Percentiles rank a stretch among this genome's conserved stretches.
Conservation (phyloP, 1,140 invertebrate genomes). For the Philotrypesis tridentata region DNA sequence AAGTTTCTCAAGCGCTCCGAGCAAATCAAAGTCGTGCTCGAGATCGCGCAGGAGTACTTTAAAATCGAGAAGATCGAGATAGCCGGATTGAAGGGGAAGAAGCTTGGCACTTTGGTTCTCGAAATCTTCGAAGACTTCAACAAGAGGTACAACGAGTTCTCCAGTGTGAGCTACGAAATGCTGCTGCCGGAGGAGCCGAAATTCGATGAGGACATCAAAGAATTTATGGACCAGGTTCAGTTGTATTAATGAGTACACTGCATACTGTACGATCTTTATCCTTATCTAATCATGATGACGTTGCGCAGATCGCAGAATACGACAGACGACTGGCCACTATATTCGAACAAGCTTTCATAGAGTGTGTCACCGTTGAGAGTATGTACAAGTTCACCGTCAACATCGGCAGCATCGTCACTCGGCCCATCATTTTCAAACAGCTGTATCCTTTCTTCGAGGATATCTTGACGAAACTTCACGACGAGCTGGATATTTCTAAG, state of each 20-base stretch:
- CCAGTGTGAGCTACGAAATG: conserved; percentile 80
- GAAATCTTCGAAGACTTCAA: conserved; percentile 83
- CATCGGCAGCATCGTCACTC: conserved; percentile 81
- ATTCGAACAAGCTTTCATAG: conserved; percentile 84
- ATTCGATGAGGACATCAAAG: conserved; percentile 76
- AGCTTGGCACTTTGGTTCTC: conserved; percentile 72
- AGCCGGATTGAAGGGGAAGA: conserved; percentile 84
- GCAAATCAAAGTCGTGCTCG: conserved; percentile 76
- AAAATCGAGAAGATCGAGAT: conserved; percentile 92
- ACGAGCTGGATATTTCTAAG: conserved; percentile 79
- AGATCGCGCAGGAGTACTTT: conserved; percentile 85
- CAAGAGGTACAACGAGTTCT: conserved; percentile 80
- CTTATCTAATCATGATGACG: too few species aligned
- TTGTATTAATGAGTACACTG: too few species aligned
- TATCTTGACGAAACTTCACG: conserved; percentile 77
- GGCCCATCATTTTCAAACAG: conserved; percentile 82
- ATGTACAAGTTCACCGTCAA: conserved; percentile 82
- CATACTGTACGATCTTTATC: too few species aligned
- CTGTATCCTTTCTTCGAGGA: conserved; percentile 77
- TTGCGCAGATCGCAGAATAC: background rate
- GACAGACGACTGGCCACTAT: conserved; percentile 85
- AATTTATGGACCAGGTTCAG: conserved; percentile 65
- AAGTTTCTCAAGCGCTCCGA: conserved; percentile 75
- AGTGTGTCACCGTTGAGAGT: conserved; percentile 82
- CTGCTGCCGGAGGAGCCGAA: conserved; percentile 79